Base-by-base conservation (phyloP, 2,797 vertebrate species). In the Cyprinodon diabolis region DNA sequence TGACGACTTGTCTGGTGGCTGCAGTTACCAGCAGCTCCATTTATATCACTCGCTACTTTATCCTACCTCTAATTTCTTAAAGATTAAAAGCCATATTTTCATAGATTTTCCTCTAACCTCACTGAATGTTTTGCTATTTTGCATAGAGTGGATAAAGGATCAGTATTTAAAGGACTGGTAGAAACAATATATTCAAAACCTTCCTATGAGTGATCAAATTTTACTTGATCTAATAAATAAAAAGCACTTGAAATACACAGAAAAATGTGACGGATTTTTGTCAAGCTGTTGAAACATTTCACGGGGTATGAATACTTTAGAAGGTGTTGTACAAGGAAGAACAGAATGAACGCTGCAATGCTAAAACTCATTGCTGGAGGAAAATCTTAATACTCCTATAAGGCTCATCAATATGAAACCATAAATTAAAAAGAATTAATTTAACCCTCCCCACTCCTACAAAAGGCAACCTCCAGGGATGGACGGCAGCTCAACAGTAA, bases 401-500 rank as follows among this genome's bases (percentile, higher is more conserved):
- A 7, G 40, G 21, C 62, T 13, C 21, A 65, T 47, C 40, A 45
- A 47, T 65, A 21, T 14, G 11, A 47, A 45, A 65, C 21, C 40
- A 47, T 23, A 65, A 45, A 65, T 2, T 14, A 65, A n/a, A 47
- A 63, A 13, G 4, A 19, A 65, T 65, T 45, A n/a, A 65, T 45
- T 60, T 57, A 66, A 47, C 11, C 1, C 13, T 57, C 45, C 15
- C 51, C 30, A 8, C 49, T 67, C 4, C 14, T 12, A 12, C 35
- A 51, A 37, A 40, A 65, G 25, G 40, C 12, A 30, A 49, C 17
- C 15, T 72, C 14, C 2, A 2, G 4, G 56, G 47, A 21, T 51
- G 63, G 56, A 58, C 71, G 76, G 74, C 63, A 74, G 65, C 11
- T 25, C 37, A 66, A 35, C 47, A 40, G 35, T 23, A 72, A 74